These are phyloP conservation scores for Graphium colonna DNA, from an alignment of 2,888 invertebrate species.

Conservation along the genomic window DNA sequence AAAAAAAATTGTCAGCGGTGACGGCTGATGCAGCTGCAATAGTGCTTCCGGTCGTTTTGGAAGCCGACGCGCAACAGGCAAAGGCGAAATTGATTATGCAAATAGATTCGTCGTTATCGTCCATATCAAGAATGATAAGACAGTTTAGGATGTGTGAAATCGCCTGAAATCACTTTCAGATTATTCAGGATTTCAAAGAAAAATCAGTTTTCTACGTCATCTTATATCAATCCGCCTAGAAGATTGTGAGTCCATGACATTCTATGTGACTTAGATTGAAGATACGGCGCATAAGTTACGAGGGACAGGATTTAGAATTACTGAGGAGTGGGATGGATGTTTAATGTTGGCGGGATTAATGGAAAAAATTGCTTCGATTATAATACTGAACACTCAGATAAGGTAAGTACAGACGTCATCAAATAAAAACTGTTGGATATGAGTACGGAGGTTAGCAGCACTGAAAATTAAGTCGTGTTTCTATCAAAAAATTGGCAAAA, in stretches of 20 bases:
- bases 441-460: not conserved
- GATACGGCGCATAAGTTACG: not conserved
- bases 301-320: not conserved
- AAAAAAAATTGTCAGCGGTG: slow-evolving; percentile 15
- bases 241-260: slow-evolving; percentile 30
- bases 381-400: slow-evolving; percentile 24
- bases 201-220: too few relatives aligned
- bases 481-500: not conserved
- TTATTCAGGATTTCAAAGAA: too few relatives aligned
- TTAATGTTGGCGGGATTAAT: slow-evolving; percentile 23
- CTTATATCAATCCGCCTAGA: slow-evolving; percentile 19
- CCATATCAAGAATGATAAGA: slow-evolving; percentile 13
- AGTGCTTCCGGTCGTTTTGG: not conserved
- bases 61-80: slow-evolving; percentile 10
- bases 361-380: slow-evolving; percentile 22
- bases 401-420: slow-evolving; percentile 20
- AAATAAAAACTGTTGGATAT: slow-evolving; percentile 23
- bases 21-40: not conserved
- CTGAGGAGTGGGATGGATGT: slow-evolving; percentile 22
- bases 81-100: slow-evolving; percentile 21
- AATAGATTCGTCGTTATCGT: slow-evolving; percentile 5
- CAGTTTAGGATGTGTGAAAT: slow-evolving; percentile 15
- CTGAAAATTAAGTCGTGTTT: not conserved
- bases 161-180: slow-evolving; percentile 3
- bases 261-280: slow-evolving; percentile 22